phyloP scores from a whole-genome alignment of 2,797 vertebrate species.

The Mormyrops boulengeri region DNA sequence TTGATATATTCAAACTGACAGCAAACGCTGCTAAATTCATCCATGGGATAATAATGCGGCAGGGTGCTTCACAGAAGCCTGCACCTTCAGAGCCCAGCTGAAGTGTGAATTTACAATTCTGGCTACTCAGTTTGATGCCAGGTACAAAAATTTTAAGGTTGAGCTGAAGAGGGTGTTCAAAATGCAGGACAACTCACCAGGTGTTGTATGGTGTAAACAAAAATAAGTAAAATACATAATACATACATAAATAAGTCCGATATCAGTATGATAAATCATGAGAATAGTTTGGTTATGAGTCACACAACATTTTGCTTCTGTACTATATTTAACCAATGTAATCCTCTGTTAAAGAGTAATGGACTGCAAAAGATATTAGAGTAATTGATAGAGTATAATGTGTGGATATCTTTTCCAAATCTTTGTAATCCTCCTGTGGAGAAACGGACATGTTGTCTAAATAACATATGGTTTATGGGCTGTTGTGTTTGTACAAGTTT shows the following conservation, averaged over 20 bases:
- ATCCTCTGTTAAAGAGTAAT: background rate
- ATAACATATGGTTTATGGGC: background rate
- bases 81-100: slow-evolving; percentile 20
- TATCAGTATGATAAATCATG: background rate
- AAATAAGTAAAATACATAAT: background rate
- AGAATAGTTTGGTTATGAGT: background rate
- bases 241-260: background rate
- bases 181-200: background rate
- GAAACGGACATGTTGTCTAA: background rate
- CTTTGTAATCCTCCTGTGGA: background rate
- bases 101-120: slow-evolving; percentile 25
- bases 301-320: background rate
- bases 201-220: background rate
- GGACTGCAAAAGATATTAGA: background rate
- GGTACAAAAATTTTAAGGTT: background rate
- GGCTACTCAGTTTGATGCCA: background rate
- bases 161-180: background rate
- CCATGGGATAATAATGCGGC: slow-evolving; percentile 45
- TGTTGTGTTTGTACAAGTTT: background rate
- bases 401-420: background rate
- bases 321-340: background rate
- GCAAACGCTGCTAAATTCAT: slow-evolving; percentile 44
- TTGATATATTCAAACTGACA: slow-evolving; percentile 27
- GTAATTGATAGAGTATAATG: background rate
- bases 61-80: slow-evolving; percentile 31